These are phyloP conservation scores for Muscicapa comitata DNA, from an alignment of 2,797 vertebrate genomes.

Conservation along the genomic window DNA sequence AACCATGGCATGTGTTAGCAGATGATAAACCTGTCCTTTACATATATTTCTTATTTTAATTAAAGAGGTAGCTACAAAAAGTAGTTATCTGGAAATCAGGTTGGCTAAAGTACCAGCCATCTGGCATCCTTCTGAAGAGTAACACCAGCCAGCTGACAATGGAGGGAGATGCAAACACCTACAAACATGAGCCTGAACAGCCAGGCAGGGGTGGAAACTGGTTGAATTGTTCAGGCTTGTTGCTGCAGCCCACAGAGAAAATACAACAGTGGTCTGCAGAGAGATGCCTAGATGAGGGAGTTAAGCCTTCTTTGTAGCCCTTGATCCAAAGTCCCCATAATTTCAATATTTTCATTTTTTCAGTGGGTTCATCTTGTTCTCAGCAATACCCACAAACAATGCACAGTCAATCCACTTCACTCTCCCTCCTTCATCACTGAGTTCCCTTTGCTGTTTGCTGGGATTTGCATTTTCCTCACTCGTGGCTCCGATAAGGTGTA, in stretches of 20 bases:
- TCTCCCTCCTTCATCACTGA: background rate
- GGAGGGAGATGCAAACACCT: background rate
- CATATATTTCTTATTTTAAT: background rate
- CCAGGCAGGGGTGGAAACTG: background rate
- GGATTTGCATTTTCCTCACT: background rate
- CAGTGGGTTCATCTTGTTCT: background rate
- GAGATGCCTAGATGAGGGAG: background rate
- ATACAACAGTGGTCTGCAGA: background rate
- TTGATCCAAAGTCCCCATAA: background rate
- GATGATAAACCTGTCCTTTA: background rate
- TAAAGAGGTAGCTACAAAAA: background rate
- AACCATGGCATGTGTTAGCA: background rate
- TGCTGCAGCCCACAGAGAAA: background rate
- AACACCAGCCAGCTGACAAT: background rate
- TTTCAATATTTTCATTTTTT: background rate
- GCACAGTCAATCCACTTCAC: background rate
- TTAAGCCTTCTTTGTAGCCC: background rate
- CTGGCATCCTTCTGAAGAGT: conserved; percentile 22
- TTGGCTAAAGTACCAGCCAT: background rate
- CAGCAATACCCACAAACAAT: background rate
- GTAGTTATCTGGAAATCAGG: background rate
- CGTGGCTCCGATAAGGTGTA: background rate
- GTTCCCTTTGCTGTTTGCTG: background rate
- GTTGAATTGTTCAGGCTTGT: background rate
- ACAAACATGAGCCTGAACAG: background rate